These are phyloP conservation scores for Protosalanx chinensis DNA, from an alignment of 2,797 vertebrate species.

Conservation along the genomic window DNA sequence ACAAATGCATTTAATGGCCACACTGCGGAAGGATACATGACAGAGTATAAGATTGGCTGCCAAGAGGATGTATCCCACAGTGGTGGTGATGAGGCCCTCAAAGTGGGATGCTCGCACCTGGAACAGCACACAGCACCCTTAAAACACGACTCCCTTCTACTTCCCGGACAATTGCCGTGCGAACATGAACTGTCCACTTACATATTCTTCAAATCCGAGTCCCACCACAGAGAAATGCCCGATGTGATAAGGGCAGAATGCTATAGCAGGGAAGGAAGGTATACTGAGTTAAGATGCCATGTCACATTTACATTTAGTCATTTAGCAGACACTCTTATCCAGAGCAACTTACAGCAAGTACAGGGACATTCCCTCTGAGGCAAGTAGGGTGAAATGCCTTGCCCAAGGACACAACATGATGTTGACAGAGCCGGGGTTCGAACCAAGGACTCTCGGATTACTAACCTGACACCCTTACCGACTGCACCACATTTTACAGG, in stretches of 20 bases:
- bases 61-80: conserved; percentile 94
- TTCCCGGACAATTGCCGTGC: neutral
- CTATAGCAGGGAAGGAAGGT: conserved; percentile 55
- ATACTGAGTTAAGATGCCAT: too few relatives aligned
- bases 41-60: conserved; percentile 95
- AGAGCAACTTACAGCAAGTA: too few relatives aligned
- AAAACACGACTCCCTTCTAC: neutral
- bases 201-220: conserved; percentile 94
- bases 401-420: too few relatives aligned
- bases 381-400: too few relatives aligned
- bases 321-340: too few relatives aligned
- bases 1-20: neutral
- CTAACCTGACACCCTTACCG: too few relatives aligned
- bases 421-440: too few relatives aligned
- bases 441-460: too few relatives aligned
- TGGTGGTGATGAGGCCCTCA: conserved; percentile 96
- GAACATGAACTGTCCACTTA: conserved; percentile 67
- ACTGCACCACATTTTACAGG: too few relatives aligned
- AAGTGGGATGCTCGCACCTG: conserved; percentile 97
- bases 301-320: too few relatives aligned
- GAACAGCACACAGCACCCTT: neutral
- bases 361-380: too few relatives aligned
- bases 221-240: conserved; percentile 98
- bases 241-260: conserved; percentile 98
- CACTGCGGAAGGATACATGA: conserved; percentile 90